Conservation (phyloP, 1,140 invertebrate species). For the Drosophila pseudoananassae region DNA sequence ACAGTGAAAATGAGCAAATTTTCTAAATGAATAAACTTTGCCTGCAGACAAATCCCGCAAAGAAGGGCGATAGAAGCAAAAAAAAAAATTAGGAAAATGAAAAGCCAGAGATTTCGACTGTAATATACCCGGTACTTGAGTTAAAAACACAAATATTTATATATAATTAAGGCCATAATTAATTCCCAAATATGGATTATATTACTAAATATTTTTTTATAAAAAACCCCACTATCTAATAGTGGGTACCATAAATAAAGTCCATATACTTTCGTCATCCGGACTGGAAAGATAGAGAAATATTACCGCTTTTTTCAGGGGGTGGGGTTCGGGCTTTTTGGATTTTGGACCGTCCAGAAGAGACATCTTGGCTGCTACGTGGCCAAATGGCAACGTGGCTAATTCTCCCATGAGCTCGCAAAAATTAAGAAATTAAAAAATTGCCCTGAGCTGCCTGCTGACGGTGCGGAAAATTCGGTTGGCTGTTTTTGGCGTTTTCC, state of each 20-base stretch:
- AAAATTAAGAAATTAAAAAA: slow-evolving; percentile 84
- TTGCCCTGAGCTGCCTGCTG: slow-evolving; percentile 69
- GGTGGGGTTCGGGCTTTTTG: slow-evolving; percentile 3
- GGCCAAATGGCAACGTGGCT: slow-evolving; percentile 56
- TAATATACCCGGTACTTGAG: slow-evolving; percentile 4
- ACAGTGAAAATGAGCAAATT: slow-evolving; percentile 73
- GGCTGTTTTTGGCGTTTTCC: slow-evolving; percentile 74
- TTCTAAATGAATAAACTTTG: slow-evolving; percentile 79
- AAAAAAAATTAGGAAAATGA: slow-evolving; percentile 34
- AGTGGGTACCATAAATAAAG: slow-evolving; percentile 1
- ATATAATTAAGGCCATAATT: no score
- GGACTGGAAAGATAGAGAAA: slow-evolving; percentile 57
- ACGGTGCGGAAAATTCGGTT: slow-evolving; percentile 71
- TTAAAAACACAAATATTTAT: neutral
- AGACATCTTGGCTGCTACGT: slow-evolving; percentile 63
- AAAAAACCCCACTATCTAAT: slow-evolving; percentile 4
- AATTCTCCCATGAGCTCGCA: slow-evolving; percentile 78
- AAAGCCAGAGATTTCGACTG: slow-evolving; percentile 20
- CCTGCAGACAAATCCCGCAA: slow-evolving; percentile 39
- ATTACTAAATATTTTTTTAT: neutral
- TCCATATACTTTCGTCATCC: slow-evolving; percentile 1
- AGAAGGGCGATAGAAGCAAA: slow-evolving; percentile 12
- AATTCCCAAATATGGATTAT: no score
- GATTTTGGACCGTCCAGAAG: slow-evolving; percentile 17
- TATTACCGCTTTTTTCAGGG: slow-evolving; percentile 50